Evolutionary conservation across 2,113 vertebrate genomes (phyloP), one percentile per base, ranked within the genome.

Genomic region (Phainopepla nitens): DNA sequence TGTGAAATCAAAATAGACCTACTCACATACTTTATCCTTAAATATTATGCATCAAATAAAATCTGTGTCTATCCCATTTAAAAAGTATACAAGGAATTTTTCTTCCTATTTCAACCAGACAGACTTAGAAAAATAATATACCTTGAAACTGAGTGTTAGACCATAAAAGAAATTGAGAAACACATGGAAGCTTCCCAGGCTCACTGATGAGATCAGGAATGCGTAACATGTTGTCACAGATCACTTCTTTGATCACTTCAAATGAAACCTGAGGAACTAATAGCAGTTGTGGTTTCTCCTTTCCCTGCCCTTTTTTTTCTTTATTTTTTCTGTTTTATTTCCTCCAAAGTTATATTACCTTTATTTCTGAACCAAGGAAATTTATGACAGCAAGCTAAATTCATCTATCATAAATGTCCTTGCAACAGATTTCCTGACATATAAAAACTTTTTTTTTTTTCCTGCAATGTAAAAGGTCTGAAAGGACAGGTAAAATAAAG

Each of bases 161-260:
- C 44, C 51, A 49, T 60, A 33, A 84, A 87, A 90, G 27, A 91
- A 77, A 92, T 19, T 69, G 60, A 76, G 82, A 89, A 93, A 77
- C 42, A 65, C 14, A 51, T 36, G 49, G 28, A 87, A 79, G 69
- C 22, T 47, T 91, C 24, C 12, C 1, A 71, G n/a, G 71, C 54
- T 78, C 15, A 6, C 49, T 79, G 81, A 87, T 2, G 3, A 94
- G 73, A 93, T 69, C 44, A 47, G 28, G n/a, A 92, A 84, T 44
- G 81, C 89, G 49, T 56, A 92, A 56, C 49, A 51, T 36, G 75
- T 87, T 45, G 73, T 56, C 69, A 94, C 51, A 96, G 76, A 91
- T 76, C 72, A 76, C 61, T 91, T 95, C 56, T 94, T 94, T 89
- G 78, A 73, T 84, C 49, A 76, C 36, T 94, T 87, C 72, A 92